Percentiles rank a stretch among this genome's conserved stretches.
Conservation (phyloP, 2,888 invertebrate species). For the Dynastes grantii region DNA sequence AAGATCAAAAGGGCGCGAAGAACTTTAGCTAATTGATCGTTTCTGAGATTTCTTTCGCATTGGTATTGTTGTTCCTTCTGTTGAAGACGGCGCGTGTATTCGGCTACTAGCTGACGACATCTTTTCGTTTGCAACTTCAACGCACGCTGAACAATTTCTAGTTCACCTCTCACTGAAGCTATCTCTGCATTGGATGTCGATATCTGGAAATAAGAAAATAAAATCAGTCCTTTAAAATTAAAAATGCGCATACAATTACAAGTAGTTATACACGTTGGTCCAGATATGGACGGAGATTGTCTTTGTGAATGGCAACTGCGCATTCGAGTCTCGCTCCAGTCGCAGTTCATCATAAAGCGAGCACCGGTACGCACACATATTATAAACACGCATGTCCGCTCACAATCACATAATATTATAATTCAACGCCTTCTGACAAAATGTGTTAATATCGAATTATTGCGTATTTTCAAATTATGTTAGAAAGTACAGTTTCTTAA, state of each 20-base stretch:
- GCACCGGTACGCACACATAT: no score
- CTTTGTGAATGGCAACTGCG: no score
- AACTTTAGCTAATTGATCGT: constrained; percentile 81
- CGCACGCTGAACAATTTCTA: constrained; percentile 79
- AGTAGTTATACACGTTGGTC: no score
- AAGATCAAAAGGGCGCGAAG: constrained; percentile 80
- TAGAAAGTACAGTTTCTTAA: no score
- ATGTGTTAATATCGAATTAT: no score
- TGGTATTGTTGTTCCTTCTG: constrained; percentile 76
- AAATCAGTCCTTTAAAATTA: constrained; percentile 8
- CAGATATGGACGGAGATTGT: no score
- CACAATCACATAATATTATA: no score
- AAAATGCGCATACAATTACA: not conserved
- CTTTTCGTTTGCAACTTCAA: constrained; percentile 78
- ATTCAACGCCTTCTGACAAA: no score
- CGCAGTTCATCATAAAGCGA: no score
- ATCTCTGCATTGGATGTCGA: constrained; percentile 76
- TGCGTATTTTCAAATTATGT: no score
- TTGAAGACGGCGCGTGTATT: constrained; percentile 76
- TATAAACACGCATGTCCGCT: no score
- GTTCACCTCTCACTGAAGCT: constrained; percentile 75
- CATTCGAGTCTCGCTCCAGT: no score
- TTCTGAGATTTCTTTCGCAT: constrained; percentile 77
- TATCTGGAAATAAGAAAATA: constrained; percentile 75
- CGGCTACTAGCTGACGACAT: constrained; percentile 80